Base-by-base conservation (phyloP, 1,140 invertebrate species). In the Euura lappo region DNA sequence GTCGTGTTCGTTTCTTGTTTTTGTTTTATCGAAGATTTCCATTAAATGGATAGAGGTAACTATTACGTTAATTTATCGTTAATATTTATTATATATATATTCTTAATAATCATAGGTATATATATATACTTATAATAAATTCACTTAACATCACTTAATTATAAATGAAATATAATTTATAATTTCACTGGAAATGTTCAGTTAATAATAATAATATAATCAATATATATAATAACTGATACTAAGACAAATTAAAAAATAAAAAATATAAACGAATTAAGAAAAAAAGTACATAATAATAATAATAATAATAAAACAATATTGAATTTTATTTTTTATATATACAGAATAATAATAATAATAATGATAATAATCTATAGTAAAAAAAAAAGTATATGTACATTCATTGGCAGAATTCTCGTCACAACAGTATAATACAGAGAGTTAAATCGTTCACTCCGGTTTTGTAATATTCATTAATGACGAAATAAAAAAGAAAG, bases 11-110 rank as follows among this genome's bases (percentile, higher is more conserved):
- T 28, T 28, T 28, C 1, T 28, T 28, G 28, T 28, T 28, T 28
- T 28, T 28, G 28, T 28, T 28, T 51, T 51, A 51, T 51, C 7
- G 47, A 51, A 51, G 47, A 51, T 2, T 51, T 51, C 47, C 47
- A 51, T 51, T 51, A 51, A 8, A 51, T 51, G 47, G 47, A 51
- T 51, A 51, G 47, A 51, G 47, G 47, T 51, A 51, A 51, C 47
- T 51, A 51, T 51, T 51, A 51, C 47, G 47, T 51, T 51, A 51
- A 51, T 51, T 51, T n/a, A n/a, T 51, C 7, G 28, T 28, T 28
- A 28, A 28, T 28, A 28, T 28, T 28, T 28, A 28, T 28, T 28
- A 2, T 51, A 51, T 51, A n/a, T 28, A 28, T 28, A 28, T 28
- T 28, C 28, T 28, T 28, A 28, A 28, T 28, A 28, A 28, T 28